phyloP scores from a whole-genome alignment of 2,888 invertebrate genomes.

The Drosophila dives region DNA sequence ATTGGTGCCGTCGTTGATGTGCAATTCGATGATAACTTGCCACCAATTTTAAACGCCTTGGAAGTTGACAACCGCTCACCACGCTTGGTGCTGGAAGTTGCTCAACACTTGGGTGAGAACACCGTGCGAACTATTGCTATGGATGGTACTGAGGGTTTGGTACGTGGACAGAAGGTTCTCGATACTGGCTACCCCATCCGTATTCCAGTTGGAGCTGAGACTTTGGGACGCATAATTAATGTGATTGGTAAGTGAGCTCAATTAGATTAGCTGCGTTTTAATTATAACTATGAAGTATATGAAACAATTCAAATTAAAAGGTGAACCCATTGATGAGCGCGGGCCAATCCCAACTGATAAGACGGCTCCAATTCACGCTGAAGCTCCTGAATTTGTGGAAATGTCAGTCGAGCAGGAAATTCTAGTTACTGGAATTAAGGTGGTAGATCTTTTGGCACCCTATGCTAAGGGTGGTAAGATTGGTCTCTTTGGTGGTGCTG shows the following conservation, averaged over 20 bases:
- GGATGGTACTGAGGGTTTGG: constrained; percentile 96
- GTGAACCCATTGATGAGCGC: constrained; percentile 92
- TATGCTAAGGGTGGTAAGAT: constrained; percentile 98
- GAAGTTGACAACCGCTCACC: constrained; percentile 94
- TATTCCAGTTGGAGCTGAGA: constrained; percentile 96
- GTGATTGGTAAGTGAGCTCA: constrained; percentile 88
- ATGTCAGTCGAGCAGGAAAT: constrained; percentile 97
- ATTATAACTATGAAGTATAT: not conserved
- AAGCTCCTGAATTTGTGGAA: constrained; percentile 95
- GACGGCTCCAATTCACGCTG: constrained; percentile 93
- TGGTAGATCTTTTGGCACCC: constrained; percentile 95
- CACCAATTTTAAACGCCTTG: constrained; percentile 96
- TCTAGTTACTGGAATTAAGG: constrained; percentile 95
- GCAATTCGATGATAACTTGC: constrained; percentile 95
- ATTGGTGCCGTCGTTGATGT: constrained; percentile 99
- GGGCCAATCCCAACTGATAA: constrained; percentile 93
- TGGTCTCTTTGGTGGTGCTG: constrained; percentile 96
- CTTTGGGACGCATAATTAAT: constrained; percentile 96
- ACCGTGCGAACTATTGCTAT: constrained; percentile 96
- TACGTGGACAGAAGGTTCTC: constrained; percentile 91
- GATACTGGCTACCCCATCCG: constrained; percentile 95
- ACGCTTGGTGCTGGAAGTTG: constrained; percentile 90
- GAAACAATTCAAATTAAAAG: constrained; percentile 29
- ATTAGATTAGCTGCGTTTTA: not conserved
- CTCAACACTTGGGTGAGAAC: constrained; percentile 96